These are phyloP conservation scores for Dendrolimus houi DNA, from an alignment of 2,888 invertebrate genomes.

Conservation along the genomic window DNA sequence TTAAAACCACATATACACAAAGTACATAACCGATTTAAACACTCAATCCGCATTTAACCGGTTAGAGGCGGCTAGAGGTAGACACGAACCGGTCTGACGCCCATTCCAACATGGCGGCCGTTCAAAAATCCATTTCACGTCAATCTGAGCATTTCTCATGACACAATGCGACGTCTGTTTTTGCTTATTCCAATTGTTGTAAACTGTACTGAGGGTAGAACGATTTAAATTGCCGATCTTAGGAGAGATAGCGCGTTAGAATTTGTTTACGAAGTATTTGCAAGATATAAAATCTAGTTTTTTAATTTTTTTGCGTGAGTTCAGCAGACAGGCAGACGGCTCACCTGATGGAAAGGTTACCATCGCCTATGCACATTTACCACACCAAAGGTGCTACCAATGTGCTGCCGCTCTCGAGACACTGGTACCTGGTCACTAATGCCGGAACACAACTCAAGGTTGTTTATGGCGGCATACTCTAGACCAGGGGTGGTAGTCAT, in stretches of 20 bases:
- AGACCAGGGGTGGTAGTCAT: too few species aligned
- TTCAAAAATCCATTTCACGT: slow-evolving; percentile 69
- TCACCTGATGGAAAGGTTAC: too few species aligned
- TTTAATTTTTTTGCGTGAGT: too few species aligned
- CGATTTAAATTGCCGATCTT: not conserved
- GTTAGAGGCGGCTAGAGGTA: slow-evolving; percentile 7
- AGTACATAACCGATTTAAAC: slow-evolving; percentile 16
- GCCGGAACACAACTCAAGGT: too few species aligned
- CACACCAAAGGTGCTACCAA: too few species aligned
- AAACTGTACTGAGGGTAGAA: not conserved
- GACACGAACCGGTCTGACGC: slow-evolving; percentile 35
- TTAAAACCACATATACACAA: slow-evolving; percentile 4
- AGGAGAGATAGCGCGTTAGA: not conserved
- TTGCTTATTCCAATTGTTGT: slow-evolving; percentile 1
- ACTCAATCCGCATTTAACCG: slow-evolving; percentile 10
- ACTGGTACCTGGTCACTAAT: too few species aligned
- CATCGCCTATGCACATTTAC: too few species aligned
- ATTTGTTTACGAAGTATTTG: too few species aligned
- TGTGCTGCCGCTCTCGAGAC: too few species aligned
- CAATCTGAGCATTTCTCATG: slow-evolving; percentile 61
- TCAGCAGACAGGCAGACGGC: too few species aligned
- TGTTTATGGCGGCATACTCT: too few species aligned
- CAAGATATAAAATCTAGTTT: too few species aligned
- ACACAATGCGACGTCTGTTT: slow-evolving; percentile 9
- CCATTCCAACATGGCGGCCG: slow-evolving; percentile 39